These are phyloP conservation scores for Diorhabda sublineata DNA, from an alignment of 1,140 invertebrate species.

Conservation along the genomic window DNA sequence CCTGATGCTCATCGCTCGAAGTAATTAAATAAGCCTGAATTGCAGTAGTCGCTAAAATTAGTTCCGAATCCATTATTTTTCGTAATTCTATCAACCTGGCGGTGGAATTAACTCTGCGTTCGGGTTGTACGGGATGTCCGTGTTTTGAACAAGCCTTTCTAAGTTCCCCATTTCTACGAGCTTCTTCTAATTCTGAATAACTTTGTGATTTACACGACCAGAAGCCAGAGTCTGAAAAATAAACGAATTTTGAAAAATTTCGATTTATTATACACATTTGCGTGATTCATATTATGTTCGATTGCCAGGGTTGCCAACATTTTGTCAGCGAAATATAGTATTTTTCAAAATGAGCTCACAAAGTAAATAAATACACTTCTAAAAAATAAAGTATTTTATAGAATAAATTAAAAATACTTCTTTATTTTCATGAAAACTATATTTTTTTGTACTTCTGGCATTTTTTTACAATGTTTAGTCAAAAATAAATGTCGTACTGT, in stretches of 20 bases:
- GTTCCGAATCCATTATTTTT: constrained; percentile 61
- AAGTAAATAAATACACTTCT: too few species aligned
- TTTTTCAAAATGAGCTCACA: too few species aligned
- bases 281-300: too few species aligned
- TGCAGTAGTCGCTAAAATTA: constrained; percentile 57
- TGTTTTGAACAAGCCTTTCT: constrained; percentile 39
- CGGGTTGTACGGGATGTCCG: constrained; percentile 33
- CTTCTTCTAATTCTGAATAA: constrained; percentile 15
- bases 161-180: constrained; percentile 31
- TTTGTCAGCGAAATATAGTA: too few species aligned
- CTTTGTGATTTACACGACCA: neutral
- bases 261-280: neutral
- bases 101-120: constrained; percentile 38
- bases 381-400: too few species aligned
- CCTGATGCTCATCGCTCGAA: constrained; percentile 75
- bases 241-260: neutral
- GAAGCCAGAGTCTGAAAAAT: neutral
- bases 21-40: constrained; percentile 74
- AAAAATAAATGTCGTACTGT: too few species aligned
- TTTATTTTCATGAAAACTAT: too few species aligned
- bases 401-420: too few species aligned
- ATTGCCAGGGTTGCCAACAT: too few species aligned
- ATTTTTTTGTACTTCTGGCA: too few species aligned
- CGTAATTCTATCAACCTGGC: constrained; percentile 54
- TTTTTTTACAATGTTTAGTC: too few species aligned